Percentiles rank a stretch among this genome's conserved stretches.
Conservation (phyloP, 2,888 invertebrate species). For the Lasioglossum morio region DNA sequence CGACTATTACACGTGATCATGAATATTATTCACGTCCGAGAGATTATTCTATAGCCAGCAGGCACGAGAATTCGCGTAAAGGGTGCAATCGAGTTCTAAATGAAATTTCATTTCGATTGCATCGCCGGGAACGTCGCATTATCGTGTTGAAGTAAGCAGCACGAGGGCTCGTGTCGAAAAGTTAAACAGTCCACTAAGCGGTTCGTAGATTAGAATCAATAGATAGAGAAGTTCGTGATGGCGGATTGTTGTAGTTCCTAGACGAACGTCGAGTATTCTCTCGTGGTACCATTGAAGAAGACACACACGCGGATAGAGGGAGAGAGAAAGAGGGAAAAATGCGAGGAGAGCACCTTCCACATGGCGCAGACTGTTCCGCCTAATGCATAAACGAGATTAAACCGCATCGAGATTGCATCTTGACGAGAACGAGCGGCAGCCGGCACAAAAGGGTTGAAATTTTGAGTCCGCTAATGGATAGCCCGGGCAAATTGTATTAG, state of each 20-base stretch:
- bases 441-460: slow-evolving; percentile 48
- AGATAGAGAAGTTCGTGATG: background rate
- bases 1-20: background rate
- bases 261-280: background rate
- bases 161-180: background rate
- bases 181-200: background rate
- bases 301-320: background rate
- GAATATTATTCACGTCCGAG: background rate
- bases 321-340: slow-evolving; percentile 1
- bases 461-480: slow-evolving; percentile 55
- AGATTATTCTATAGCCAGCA: background rate
- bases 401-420: slow-evolving; percentile 62
- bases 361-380: slow-evolving; percentile 26
- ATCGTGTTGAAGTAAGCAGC: background rate
- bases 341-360: slow-evolving; percentile 28
- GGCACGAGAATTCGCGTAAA: background rate
- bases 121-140: background rate
- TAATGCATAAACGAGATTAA: slow-evolving; percentile 63
- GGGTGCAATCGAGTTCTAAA: background rate
- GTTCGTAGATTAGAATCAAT: background rate
- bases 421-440: slow-evolving; percentile 29
- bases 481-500: slow-evolving; percentile 47
- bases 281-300: background rate
- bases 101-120: background rate
- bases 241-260: background rate